Evolutionary conservation across 1,140 invertebrate species (phyloP).

Genomic region (Dryas iulia): DNA sequence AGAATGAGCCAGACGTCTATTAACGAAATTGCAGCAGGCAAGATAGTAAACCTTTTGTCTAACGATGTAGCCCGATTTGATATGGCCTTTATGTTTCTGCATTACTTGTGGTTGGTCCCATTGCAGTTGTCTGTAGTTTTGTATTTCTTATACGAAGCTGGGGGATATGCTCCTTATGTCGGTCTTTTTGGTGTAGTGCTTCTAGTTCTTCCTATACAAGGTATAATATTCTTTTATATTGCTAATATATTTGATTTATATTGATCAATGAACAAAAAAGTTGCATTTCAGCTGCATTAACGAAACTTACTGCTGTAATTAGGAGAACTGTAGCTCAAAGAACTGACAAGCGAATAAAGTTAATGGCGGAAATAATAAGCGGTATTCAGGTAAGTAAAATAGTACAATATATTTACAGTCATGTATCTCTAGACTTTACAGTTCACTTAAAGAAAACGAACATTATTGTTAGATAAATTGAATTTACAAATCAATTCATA

Average conservation of each 20-base stretch:
- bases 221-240: slow-evolving; percentile 35
- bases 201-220: slow-evolving; percentile 85
- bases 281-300: slow-evolving; percentile 50
- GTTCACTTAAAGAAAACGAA: too few relatives aligned
- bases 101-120: slow-evolving; percentile 86
- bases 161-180: slow-evolving; percentile 84
- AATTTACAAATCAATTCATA: too few relatives aligned
- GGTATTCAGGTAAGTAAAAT: slow-evolving; percentile 82
- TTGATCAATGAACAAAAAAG: neutral
- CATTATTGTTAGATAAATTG: too few relatives aligned
- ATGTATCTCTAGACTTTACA: too few relatives aligned
- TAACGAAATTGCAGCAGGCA: slow-evolving; percentile 87
- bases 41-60: slow-evolving; percentile 91
- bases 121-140: slow-evolving; percentile 82
- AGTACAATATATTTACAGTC: neutral
- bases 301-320: slow-evolving; percentile 54
- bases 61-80: slow-evolving; percentile 89
- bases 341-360: slow-evolving; percentile 89
- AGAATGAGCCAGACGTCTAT: slow-evolving; percentile 84
- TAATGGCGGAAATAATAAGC: slow-evolving; percentile 92
- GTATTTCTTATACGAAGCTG: slow-evolving; percentile 85
- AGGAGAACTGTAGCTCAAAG: slow-evolving; percentile 81
- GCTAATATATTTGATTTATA: slow-evolving; percentile 7
- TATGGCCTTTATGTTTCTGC: slow-evolving; percentile 81
- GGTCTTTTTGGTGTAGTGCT: slow-evolving; percentile 84